phyloP scores from a whole-genome alignment of 2,888 invertebrate species.

The Coecobrya sp. region DNA sequence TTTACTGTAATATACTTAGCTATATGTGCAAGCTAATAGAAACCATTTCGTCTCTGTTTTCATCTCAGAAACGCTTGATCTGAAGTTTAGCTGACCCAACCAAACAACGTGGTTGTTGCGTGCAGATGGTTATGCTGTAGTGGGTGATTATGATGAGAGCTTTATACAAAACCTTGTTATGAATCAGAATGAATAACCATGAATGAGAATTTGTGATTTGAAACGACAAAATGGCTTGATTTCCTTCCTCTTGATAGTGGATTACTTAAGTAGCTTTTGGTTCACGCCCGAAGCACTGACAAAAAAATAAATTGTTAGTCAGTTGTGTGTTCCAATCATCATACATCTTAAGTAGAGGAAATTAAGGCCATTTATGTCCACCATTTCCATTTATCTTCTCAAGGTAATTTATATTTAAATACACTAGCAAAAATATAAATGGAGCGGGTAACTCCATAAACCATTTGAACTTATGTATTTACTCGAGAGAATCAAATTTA shows the following conservation, averaged over 20 bases:
- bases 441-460: not conserved
- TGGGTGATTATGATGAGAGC: too few species aligned
- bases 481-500: not conserved
- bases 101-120: not conserved
- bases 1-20: not conserved
- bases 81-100: conserved; percentile 1
- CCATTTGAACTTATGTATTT: not conserved
- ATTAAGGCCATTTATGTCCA: conserved; percentile 26
- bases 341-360: conserved; percentile 14
- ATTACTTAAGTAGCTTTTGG: not conserved
- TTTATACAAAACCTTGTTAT: too few species aligned
- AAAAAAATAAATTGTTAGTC: not conserved
- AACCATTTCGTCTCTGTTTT: not conserved
- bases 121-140: not conserved
- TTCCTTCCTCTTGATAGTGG: conserved; percentile 16
- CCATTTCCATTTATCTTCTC: not conserved
- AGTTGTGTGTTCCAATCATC: not conserved
- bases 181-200: too few species aligned
- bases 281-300: not conserved
- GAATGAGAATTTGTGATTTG: not conserved
- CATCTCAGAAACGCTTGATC: conserved; percentile 53
- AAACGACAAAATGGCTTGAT: not conserved
- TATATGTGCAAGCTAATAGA: not conserved
- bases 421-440: not conserved
- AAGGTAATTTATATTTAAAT: conserved; percentile 5